Conservation (phyloP, 2,797 vertebrate species). For the Pangasius krempfi region DNA sequence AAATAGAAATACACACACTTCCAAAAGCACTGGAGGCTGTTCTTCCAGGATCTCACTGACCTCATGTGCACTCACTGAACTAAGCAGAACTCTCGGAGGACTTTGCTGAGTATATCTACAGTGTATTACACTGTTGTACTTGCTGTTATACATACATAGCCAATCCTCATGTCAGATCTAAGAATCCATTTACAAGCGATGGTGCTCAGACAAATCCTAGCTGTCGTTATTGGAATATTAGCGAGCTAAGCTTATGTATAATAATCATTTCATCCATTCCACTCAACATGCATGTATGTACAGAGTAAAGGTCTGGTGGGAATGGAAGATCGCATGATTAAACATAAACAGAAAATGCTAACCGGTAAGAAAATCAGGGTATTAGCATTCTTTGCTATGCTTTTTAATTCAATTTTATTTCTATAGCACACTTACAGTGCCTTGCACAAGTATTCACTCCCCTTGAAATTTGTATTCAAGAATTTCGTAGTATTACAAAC, state of each 20-base stretch:
- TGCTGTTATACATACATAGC: constrained; percentile 11
- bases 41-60: constrained; percentile 23
- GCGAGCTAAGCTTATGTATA: neutral
- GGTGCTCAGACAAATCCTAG: neutral
- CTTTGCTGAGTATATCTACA: constrained; percentile 1
- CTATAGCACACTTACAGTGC: neutral
- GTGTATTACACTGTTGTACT: neutral
- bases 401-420: neutral
- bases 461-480: neutral
- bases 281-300: neutral
- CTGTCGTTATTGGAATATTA: neutral
- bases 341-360: neutral
- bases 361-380: neutral
- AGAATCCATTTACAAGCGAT: no score
- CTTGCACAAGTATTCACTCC: neutral
- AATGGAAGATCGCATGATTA: neutral
- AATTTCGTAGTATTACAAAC: neutral
- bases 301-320: neutral
- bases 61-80: constrained; percentile 24
- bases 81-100: constrained; percentile 4
- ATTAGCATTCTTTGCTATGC: neutral
- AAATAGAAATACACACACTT: constrained; percentile 3
- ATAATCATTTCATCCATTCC: neutral
- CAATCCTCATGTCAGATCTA: neutral
- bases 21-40: constrained; percentile 20